Evolutionary conservation across 2,797 vertebrate genomes (phyloP).

Genomic region (Aulostomus chinensis): DNA sequence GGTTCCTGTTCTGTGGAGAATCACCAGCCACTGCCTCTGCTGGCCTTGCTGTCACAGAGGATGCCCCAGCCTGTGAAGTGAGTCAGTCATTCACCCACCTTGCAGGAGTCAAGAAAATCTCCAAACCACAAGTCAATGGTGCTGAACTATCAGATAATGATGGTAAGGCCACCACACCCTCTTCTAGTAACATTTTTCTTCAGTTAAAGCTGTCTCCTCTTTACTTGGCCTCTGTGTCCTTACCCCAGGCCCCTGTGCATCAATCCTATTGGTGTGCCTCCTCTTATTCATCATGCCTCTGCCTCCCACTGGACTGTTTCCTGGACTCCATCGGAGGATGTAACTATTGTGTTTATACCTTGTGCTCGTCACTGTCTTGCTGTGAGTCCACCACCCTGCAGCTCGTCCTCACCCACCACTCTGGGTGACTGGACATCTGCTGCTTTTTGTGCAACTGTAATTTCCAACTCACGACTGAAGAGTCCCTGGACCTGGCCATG

Average conservation of each 20-base stretch:
- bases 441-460: conserved; percentile 66
- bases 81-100: conserved; percentile 41
- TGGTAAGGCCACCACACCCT: conserved; percentile 55
- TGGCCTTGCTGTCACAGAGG: conserved; percentile 7
- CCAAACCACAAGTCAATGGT: conserved; percentile 37
- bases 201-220: neutral
- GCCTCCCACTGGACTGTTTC: conserved; percentile 71
- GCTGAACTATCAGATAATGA: conserved; percentile 49
- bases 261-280: conserved; percentile 72
- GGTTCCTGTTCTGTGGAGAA: conserved; percentile 15
- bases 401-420: conserved; percentile 48
- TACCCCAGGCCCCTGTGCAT: conserved; percentile 71
- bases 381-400: conserved; percentile 57
- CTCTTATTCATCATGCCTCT: too few species aligned
- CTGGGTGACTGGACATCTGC: conserved; percentile 25
- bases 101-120: conserved; percentile 44
- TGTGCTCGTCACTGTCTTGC: conserved; percentile 68
- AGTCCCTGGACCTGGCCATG: conserved; percentile 83
- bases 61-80: conserved; percentile 16
- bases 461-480: conserved; percentile 71
- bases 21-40: conserved; percentile 25
- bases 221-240: neutral
- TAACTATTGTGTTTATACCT: conserved; percentile 42
- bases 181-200: neutral
- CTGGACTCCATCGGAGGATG: conserved; percentile 56